Evolutionary conservation across 2,797 vertebrate genomes (phyloP).

Genomic region (Pempheris klunzingeri): DNA sequence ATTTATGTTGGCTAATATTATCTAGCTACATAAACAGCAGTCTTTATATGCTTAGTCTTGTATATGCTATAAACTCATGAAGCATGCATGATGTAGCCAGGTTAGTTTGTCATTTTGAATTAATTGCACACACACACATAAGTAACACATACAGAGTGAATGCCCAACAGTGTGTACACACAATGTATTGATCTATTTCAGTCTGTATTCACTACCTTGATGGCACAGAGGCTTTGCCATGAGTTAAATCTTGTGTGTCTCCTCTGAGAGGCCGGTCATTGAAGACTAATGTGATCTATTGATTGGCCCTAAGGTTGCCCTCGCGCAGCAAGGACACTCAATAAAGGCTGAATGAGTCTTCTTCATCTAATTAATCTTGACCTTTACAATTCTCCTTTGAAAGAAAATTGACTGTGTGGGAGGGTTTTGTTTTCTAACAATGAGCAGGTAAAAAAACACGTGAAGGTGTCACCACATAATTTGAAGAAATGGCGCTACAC

Average conservation of each 20-base stretch:
- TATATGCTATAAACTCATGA: slow-evolving; percentile 8
- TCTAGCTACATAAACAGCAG: background rate
- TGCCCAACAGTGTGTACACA: slow-evolving; percentile 38
- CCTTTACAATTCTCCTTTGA: slow-evolving; percentile 45
- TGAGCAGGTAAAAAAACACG: slow-evolving; percentile 26
- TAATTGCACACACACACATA: slow-evolving; percentile 23
- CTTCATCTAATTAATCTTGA: slow-evolving; percentile 62
- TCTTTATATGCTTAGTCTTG: background rate
- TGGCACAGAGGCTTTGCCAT: slow-evolving; percentile 47
- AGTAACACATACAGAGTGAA: slow-evolving; percentile 34
- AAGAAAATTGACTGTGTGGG: slow-evolving; percentile 23
- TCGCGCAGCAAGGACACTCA: slow-evolving; percentile 62
- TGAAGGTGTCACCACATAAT: slow-evolving; percentile 4
- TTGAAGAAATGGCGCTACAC: background rate
- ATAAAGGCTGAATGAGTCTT: slow-evolving; percentile 63
- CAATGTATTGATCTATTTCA: slow-evolving; percentile 48
- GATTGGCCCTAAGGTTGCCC: slow-evolving; percentile 70
- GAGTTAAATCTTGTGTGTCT: slow-evolving; percentile 62
- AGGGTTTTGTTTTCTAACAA: slow-evolving; percentile 41
- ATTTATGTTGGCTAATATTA: slow-evolving; percentile 16
- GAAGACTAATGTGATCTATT: slow-evolving; percentile 70
- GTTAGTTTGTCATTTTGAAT: slow-evolving; percentile 30
- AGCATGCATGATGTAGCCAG: background rate
- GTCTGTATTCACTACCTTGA: slow-evolving; percentile 51
- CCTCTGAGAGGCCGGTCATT: slow-evolving; percentile 58